Evolutionary conservation across 2,797 vertebrate genomes (phyloP), one percentile per base, ranked within the genome.

Genomic region (Semaprochilodus insignis): DNA sequence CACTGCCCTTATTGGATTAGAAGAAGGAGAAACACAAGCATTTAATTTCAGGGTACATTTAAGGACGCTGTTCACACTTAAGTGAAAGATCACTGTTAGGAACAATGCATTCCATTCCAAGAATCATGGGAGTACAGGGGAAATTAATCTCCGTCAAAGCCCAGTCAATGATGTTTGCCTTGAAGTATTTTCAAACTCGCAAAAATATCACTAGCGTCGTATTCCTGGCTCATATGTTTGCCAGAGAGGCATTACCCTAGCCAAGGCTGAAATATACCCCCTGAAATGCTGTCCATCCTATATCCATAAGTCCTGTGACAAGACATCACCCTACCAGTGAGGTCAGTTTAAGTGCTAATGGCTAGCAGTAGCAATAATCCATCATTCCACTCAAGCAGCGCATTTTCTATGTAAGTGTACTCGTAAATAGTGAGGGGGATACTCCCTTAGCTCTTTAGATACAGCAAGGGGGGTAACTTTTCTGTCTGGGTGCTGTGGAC

Each of bases 71-170:
- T n/a, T n/a, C 1, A n/a, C 21, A 8, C 19, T 31, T 63, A 36
- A 21, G 65, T 74, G 52, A 57, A 55, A 60, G 54, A 11, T 70
- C 44, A 69, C 48, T 57, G 15, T 40, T 52, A 57, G 25, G 8
- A 34, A 44, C 70, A 51, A 10, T 25, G 23, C 48, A 51, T 52
- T 72, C 14, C 70, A 19, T 71, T 52, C 52, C 4, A 52, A 16
- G n/a, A 15, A 27, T 52, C 23, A 25, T 72, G 70, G 23, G 44
- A 62, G 51, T n/a, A n/a, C 16, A 14, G 40, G 75, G n/a, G 25
- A 81, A 73, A 83, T 78, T 15, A 40, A 78, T 81, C 75, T 69
- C 67, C 60, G 21, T 66, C 71, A 69, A 77, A 66, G 31, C 52
- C n/a, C 27, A 59, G 74, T 66, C 69, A 73, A 36, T 66, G 34